Base-by-base conservation (phyloP, 2,797 vertebrate genomes). In the Macropodus opercularis region DNA sequence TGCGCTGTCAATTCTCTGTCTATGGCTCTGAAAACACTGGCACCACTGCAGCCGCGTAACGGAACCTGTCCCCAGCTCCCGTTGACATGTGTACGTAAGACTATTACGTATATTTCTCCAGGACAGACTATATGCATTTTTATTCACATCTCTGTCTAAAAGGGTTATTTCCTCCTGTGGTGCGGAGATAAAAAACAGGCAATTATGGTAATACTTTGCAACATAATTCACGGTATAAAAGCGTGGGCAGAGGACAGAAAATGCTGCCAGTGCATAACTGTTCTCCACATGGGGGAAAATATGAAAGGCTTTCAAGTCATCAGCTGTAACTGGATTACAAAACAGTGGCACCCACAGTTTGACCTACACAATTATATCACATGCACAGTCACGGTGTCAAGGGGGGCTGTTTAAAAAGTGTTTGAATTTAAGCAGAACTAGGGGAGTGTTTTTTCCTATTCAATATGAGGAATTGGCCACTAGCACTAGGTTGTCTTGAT, bases 1-100 rank as follows among this genome's bases (percentile, higher is more conserved):
- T 26, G 24, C 24, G 4, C 24, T 14, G n/a, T 0, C 6, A 14
- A 15, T n/a, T 15, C 21, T 38, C 3, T 8, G 66, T 88, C 87
- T 78, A 9, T 50, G 73, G 84, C 85, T 6, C 84, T 87, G 85
- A 64, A 54, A 7, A 17, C 4, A 18, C 0, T 10, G 2, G 8
- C 35, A 15, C 13, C 19, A 4, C 27, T 21, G 32, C 10, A 22
- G 17, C n/a, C 9, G 13, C 9, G 2, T 35, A 5, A 32, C 31
- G 17, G 15, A 36, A 40, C 35, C 3, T 36, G 26, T 26, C 47
- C 7, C 48, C 13, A 24, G 38, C 46, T 31, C 44, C 29, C 18
- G 22, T 15, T 57, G 43, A 44, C 38, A 44, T 60, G 19, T 43
- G 17, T 27, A 34, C 24, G 52, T 39, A 23, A 75, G 43, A 15